Conservation (phyloP, 2,113 vertebrate genomes). For the Colistium nudipinnis region DNA sequence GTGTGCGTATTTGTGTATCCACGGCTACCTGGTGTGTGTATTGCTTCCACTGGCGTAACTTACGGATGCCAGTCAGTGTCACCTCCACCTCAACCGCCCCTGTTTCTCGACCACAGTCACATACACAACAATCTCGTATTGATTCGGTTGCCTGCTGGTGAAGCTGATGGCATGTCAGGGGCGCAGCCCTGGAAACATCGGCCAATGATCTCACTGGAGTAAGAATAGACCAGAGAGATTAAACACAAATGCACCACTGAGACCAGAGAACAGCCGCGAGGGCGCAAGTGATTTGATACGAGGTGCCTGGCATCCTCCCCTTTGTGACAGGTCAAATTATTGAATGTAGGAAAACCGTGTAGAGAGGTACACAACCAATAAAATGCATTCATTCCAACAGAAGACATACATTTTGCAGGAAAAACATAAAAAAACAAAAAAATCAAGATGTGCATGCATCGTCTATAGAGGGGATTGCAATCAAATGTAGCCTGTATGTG, state of each 20-base stretch:
- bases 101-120: background rate
- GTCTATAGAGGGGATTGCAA: background rate
- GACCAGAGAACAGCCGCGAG: conserved; percentile 36
- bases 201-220: conserved; percentile 51
- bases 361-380: too few species aligned
- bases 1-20: background rate
- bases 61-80: conserved; percentile 20
- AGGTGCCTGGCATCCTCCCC: background rate
- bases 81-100: conserved; percentile 3
- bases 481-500: background rate
- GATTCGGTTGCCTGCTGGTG: conserved; percentile 37
- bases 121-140: conserved; percentile 40
- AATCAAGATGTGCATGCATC: background rate
- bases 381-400: too few species aligned
- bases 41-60: background rate
- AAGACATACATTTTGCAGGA: too few species aligned
- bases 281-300: conserved; percentile 9
- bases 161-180: conserved; percentile 35
- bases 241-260: conserved; percentile 52
- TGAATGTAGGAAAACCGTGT: background rate
- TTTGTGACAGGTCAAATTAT: conserved; percentile 10
- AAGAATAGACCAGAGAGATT: conserved; percentile 67
- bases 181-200: conserved; percentile 51
- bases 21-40: background rate
- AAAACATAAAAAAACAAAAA: too few species aligned